Base-by-base conservation (phyloP, 1,140 invertebrate genomes). In the Papilio machaon region DNA sequence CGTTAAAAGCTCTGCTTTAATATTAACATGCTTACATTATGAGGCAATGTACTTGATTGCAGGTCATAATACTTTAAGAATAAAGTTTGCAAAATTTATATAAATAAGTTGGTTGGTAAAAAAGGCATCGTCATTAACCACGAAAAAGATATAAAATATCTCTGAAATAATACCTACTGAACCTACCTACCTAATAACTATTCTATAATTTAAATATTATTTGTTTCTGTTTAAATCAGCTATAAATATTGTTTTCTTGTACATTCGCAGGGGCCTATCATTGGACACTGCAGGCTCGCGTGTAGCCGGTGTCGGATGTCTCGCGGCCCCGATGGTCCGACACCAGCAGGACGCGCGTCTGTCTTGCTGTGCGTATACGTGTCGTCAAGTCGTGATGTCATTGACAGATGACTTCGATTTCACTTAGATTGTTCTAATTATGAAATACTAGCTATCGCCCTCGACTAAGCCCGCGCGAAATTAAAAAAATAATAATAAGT, bases 391-490 rank as follows among this genome's bases (percentile, higher is more conserved):
- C 47, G 49, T 60, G 15, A 77, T 60, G 75, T 60, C 75, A 77
- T 77, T 77, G 75, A 60, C 74, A 47, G 23, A 13, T 60, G 17
- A 77, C 11, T 77, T 43, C 23, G 52, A 77, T 77, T 77, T 77
- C 75, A 60, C 49, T 49, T 49, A 5, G 52, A 77, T 77, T 77
- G 52, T 43, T 58, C n/a, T 11, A 47, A 46, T 74, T 74, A 47
- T 74, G 43, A 43, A 74, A 74, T 74, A 74, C 0, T 17, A 54
- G 52, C 1, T 6, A 1, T 1, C 23, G 15, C 52, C 5, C 49
- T 4, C 15, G 49, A 15, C 52, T 54, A 3, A 2, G 52, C n/a
- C 17, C 15, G 13, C 0, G 17, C 15, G 17, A 4, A 54, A 17
- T 17, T 3, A 54, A 17, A n/a, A 54, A 3, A 17, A 54, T n/a